Base-by-base conservation (phyloP, 2,888 invertebrate species). In the Polymixis lichenea region DNA sequence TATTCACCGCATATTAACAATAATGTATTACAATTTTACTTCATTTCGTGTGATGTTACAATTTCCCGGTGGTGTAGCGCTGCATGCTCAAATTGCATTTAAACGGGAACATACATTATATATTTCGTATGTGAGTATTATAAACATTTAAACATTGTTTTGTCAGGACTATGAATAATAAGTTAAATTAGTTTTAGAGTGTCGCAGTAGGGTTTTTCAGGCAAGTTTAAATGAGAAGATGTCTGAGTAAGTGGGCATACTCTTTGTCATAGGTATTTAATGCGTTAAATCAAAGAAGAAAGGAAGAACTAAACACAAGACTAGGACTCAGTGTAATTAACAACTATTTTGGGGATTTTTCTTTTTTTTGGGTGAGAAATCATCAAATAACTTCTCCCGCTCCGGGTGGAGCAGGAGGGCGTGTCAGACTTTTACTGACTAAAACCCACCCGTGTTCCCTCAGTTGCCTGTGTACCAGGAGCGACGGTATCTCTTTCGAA, bases 21-120 rank as follows among this genome's bases (percentile, higher is more conserved):
- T 83, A 86, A 83, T 75, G 38, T 75, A 73, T 67, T 67, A 69
- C 74, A 74, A 85, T 73, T 55, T 85, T 80, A 77, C 56, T 80
- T 80, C 72, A 69, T 87, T 77, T 72, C 55, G 62, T 46, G 62
- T 55, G 73, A 68, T 80, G 71, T 67, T 75, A 61, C 77, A 75
- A 85, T 85, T 85, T 86, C 84, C 86, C 72, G 72, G 17, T 25
- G 72, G 72, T 67, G 58, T 60, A 58, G 55, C 38, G 67, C 11
- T 79, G 76, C 74, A 62, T 60, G 25, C 71, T 69, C 61, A 49
- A 84, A 84, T 84, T 86, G 81, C 84, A 85, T 85, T 83, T 77
- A 77, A 68, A 71, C 58, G 58, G 46, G 38, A 51, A 68, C 72
- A 43, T 73, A 83, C 19, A 70, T 60, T 65, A 56, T 65, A 56